Base-by-base conservation (phyloP, 2,113 vertebrate genomes). In the Myotis brandtii region DNA sequence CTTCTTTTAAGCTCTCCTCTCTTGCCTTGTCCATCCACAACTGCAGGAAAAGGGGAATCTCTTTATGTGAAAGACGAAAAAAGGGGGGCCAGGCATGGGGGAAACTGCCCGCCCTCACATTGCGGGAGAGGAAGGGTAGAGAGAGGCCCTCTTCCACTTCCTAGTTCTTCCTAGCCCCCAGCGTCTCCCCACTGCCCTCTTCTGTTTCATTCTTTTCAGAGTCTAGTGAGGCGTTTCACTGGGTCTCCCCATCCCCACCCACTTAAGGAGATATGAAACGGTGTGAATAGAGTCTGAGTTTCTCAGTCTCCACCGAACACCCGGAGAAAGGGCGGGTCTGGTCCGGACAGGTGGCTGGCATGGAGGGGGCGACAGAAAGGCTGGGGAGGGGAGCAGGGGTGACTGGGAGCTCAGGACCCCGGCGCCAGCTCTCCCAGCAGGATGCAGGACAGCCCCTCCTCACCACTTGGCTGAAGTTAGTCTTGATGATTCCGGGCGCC, bases 401-500 rank as follows among this genome's bases (percentile, higher is more conserved):
- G 48, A 77, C 6, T 83, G 66, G 56, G 76, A 88, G 48, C 32
- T 73, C 23, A 79, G 76, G 16, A 87, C 23, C 52, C 30, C 46
- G 43, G 40, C 27, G 4, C 40, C 23, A 69, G 43, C 17, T 48
- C 54, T 46, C 30, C 37, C 40, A 14, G 27, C 0, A 18, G 40
- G 72, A 16, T 18, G 13, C 37, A 69, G 43, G 18, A 23, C 30
- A 27, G 7, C 32, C 13, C 43, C 52, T 90, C 27, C 99, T 99
- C 88, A 99, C 99, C 20, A 95, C 7, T 13, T 96, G 85, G 96
- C 99, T 99, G 98, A 99, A 99, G 64, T 82, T 95, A 17, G 99
- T 99, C 95, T 98, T 99, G 97, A 99, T 99, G 52, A 99, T 3
- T 20, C 99, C 99, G 0, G 99, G 99, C 0, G 99, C 99, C 93